phyloP scores from a whole-genome alignment of 2,888 invertebrate genomes.

The Eristalis intricaria region DNA sequence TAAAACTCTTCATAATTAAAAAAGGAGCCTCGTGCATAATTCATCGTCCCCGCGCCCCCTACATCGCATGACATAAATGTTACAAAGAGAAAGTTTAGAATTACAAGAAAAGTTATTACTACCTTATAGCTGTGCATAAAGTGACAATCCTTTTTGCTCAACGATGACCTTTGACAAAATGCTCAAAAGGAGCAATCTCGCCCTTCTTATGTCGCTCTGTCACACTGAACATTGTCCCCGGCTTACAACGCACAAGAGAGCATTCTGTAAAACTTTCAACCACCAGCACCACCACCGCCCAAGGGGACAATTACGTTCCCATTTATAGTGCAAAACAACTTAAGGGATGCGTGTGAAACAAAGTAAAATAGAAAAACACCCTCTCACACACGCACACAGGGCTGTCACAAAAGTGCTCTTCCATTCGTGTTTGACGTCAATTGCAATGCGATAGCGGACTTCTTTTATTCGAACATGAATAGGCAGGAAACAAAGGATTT shows the following conservation, averaged over 20 bases:
- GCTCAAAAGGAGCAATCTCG: constrained; percentile 10
- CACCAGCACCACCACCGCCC: not conserved
- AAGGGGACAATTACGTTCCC: constrained; percentile 46
- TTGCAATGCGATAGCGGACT: constrained; percentile 8
- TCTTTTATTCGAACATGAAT: constrained; percentile 44
- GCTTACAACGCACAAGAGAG: constrained; percentile 13
- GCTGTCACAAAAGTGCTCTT: constrained; percentile 12
- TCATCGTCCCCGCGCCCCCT: no score
- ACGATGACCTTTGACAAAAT: constrained; percentile 4
- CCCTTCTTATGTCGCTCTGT: not conserved
- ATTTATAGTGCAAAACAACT: constrained; percentile 51
- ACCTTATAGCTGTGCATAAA: not conserved
- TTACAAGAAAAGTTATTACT: constrained; percentile 6
- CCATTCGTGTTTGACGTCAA: constrained; percentile 27
- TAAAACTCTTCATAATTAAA: not conserved
- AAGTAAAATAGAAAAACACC: constrained; percentile 23
- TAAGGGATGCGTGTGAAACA: constrained; percentile 51
- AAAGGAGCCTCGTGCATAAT: not conserved
- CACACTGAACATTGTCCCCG: not conserved
- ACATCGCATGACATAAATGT: not conserved
- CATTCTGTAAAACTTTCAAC: constrained; percentile 25
- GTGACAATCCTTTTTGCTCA: not conserved
- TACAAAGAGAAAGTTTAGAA: not conserved
- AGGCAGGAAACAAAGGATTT: constrained; percentile 15
- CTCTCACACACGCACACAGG: not conserved